Evolutionary conservation across 2,888 invertebrate genomes (phyloP).

Genomic region (Drosophila flavopinicola): DNA sequence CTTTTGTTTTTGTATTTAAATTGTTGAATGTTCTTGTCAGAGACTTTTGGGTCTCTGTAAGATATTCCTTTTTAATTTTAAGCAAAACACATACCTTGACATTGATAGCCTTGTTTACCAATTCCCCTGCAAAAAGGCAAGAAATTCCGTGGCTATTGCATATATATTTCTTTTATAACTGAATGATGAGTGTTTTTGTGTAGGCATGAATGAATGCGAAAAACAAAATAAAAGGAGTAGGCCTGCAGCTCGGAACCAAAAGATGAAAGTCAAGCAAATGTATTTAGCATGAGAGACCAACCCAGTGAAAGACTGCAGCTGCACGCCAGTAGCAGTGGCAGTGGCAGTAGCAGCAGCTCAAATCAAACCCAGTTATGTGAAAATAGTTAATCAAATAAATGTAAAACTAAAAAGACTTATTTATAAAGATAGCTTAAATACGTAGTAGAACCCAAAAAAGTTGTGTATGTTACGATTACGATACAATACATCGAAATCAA

Average conservation of each 20-base stretch:
- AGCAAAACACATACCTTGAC: slow-evolving; percentile 91
- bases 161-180: slow-evolving; percentile 70
- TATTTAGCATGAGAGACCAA: slow-evolving; percentile 45
- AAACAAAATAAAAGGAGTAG: slow-evolving; percentile 31
- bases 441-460: slow-evolving; percentile 30
- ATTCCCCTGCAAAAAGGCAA: slow-evolving; percentile 93
- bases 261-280: slow-evolving; percentile 47
- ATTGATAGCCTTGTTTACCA: slow-evolving; percentile 98
- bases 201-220: slow-evolving; percentile 45
- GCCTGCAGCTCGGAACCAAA: slow-evolving; percentile 38
- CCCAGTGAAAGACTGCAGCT: slow-evolving; percentile 28
- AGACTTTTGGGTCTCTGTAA: slow-evolving; percentile 38
- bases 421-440: slow-evolving; percentile 41
- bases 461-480: slow-evolving; percentile 40
- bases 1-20: slow-evolving; percentile 13
- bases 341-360: slow-evolving; percentile 3
- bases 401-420: slow-evolving; percentile 31
- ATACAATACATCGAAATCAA: slow-evolving; percentile 31
- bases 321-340: not conserved
- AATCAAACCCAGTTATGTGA: slow-evolving; percentile 31
- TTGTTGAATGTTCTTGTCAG: slow-evolving; percentile 40
- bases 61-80: slow-evolving; percentile 65
- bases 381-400: slow-evolving; percentile 42
- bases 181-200: slow-evolving; percentile 59
- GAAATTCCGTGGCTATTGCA: slow-evolving; percentile 84